Evolutionary conservation across 2,888 invertebrate species (phyloP), one percentile per base, ranked within the genome.

Genomic region (Acleris sparsana): DNA sequence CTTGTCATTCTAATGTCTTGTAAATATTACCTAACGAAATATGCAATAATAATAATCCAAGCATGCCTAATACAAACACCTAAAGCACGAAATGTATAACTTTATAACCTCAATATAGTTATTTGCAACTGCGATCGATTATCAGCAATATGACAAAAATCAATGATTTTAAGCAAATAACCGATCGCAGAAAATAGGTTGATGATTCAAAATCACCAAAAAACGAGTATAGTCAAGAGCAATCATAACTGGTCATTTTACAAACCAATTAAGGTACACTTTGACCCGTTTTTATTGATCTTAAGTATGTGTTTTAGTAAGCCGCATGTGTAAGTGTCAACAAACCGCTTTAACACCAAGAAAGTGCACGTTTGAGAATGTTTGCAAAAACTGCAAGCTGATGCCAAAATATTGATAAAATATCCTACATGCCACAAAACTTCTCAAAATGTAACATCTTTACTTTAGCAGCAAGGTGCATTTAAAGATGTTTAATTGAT

Each of bases 1-100:
- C 76, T 83, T 82, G 79, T 88, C 87, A 84, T 81, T 75, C 79
- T 88, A 88, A 89, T 75, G 73, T 62, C 65, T 64, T 73, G 72
- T 72, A 73, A 69, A 72, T 78, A 71, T 52, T 63, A 67, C 68
- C 72, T 73, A 71, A 69, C 69, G 63, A 64, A 60, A 22, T 44
- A 64, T 64, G 55, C 59, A 69, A 43, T 63, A 69, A 53, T 67
- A 64, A 70, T 71, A 73, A 53, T 25, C 46, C 66, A 56, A 65
- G 60, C 55, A 65, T 61, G 65, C n/a, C 25, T 56, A 65, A 62
- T 20, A 20, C 16, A 29, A 62, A 64, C 53, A 60, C 64, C 49
- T 65, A 61, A 69, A 72, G 68, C 68, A 68, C 62, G 71, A 60
- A 67, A 64, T 56, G 61, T 62, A 52, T 71, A 65, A 70, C 65